phyloP scores from a whole-genome alignment of 2,797 vertebrate species.

The Pseudocheirus occidentalis region DNA sequence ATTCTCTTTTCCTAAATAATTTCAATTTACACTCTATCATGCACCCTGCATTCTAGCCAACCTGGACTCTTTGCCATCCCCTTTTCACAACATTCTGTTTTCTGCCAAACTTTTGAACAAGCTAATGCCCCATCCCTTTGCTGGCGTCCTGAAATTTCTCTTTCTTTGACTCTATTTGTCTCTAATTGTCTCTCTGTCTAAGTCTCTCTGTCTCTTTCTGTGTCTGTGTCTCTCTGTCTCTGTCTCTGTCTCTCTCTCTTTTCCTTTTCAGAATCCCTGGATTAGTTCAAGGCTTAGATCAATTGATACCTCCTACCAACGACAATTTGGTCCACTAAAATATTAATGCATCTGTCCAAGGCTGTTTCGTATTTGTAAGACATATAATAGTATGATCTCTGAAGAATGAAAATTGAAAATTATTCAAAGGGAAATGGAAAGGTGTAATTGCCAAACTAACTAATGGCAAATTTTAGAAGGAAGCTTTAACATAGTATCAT shows the following conservation, averaged over 20 bases:
- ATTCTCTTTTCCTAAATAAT: not conserved
- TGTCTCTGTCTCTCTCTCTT: not conserved
- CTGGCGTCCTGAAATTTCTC: not conserved
- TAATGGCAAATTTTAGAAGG: not conserved
- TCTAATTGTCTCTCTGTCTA: not conserved
- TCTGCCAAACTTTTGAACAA: not conserved
- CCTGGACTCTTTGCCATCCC: not conserved
- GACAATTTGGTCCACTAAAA: not conserved
- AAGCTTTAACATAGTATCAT: not conserved
- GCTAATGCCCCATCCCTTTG: accelerated
- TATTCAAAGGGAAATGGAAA: not conserved
- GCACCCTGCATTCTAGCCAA: not conserved
- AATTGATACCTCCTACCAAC: not conserved
- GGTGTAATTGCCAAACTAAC: not conserved
- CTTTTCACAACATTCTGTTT: not conserved
- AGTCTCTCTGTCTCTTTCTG: not conserved
- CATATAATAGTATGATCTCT: not conserved
- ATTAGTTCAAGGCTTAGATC: not conserved
- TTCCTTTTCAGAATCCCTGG: not conserved
- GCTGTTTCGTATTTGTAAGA: not conserved
- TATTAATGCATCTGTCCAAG: not conserved
- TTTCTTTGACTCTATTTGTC: not conserved
- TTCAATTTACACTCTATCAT: not conserved
- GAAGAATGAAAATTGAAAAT: not conserved
- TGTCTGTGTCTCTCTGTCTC: not conserved